These are phyloP conservation scores for Drosophila rubida DNA, from an alignment of 2,888 invertebrate genomes.

Conservation along the genomic window DNA sequence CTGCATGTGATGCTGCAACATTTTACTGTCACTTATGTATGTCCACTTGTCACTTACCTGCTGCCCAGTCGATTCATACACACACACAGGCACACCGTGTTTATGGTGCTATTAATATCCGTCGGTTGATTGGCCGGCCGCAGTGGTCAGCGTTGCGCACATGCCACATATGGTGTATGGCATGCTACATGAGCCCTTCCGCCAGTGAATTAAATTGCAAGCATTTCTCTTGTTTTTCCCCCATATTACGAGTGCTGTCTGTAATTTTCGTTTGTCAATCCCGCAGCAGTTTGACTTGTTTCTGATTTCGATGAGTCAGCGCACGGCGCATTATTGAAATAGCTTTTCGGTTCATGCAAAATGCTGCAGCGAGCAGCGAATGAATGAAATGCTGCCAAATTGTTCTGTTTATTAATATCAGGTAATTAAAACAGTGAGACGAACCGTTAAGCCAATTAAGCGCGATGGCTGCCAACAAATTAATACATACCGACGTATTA, in stretches of 20 bases:
- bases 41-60: conserved; percentile 71
- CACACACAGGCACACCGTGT: conserved; percentile 8
- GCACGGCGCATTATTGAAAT: conserved; percentile 14
- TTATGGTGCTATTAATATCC: conserved; percentile 57
- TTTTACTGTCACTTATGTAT: conserved; percentile 71
- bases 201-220: conserved; percentile 62
- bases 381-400: conserved; percentile 6
- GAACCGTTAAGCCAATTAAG: conserved; percentile 10
- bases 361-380: neutral
- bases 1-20: conserved; percentile 56
- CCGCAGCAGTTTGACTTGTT: conserved; percentile 9
- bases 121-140: conserved; percentile 26
- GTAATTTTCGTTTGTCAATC: conserved; percentile 24
- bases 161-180: conserved; percentile 23
- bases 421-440: conserved; percentile 14
- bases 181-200: conserved; percentile 10
- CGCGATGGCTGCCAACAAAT: neutral
- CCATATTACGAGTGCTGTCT: conserved; percentile 9
- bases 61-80: neutral
- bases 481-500: conserved; percentile 17
- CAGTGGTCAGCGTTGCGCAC: conserved; percentile 8
- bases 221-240: conserved; percentile 49
- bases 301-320: neutral
- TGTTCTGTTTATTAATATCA: conserved; percentile 12
- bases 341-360: conserved; percentile 16